These are phyloP conservation scores for Drosophila littoralis DNA, from an alignment of 1,140 invertebrate genomes.

Conservation along the genomic window DNA sequence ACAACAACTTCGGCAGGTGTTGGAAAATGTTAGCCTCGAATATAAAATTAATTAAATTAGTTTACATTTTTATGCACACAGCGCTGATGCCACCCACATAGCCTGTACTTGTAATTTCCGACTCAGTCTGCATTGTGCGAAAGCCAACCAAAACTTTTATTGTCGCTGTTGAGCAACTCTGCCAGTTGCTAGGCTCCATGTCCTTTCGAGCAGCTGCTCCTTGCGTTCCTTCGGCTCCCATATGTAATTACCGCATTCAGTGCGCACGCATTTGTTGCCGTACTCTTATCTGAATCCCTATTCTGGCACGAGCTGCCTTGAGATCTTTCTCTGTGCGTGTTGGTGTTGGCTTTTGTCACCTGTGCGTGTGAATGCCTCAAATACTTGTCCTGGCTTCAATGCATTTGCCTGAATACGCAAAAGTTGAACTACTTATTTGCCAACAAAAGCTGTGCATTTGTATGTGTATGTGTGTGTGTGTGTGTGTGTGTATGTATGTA, in stretches of 20 bases:
- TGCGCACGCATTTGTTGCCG: constrained; percentile 47
- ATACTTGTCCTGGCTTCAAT: constrained; percentile 53
- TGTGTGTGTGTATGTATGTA: background rate
- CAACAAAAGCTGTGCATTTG: constrained; percentile 35
- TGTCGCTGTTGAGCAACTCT: constrained; percentile 52
- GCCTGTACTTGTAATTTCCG: constrained; percentile 1
- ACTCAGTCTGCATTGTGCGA: constrained; percentile 1
- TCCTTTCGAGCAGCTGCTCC: constrained; percentile 11
- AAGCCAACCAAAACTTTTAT: constrained; percentile 59
- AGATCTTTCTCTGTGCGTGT: constrained; percentile 42
- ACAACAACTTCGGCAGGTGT: constrained; percentile 26
- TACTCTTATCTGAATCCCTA: constrained; percentile 13
- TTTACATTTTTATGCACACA: constrained; percentile 22
- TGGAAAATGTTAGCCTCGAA: constrained; percentile 14
- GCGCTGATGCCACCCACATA: background rate
- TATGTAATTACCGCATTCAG: constrained; percentile 62
- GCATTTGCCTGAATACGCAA: constrained; percentile 49
- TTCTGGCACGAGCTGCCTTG: background rate
- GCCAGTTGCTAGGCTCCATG: constrained; percentile 15
- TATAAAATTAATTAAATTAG: constrained; percentile 64
- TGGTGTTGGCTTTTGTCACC: constrained; percentile 59
- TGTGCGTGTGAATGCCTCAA: constrained; percentile 65
- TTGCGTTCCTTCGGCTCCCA: constrained; percentile 16
- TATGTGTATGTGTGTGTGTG: background rate
- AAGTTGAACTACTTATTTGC: constrained; percentile 67